Evolutionary conservation across 2,797 vertebrate genomes (phyloP), one percentile per base, ranked within the genome.

Genomic region (Eleutherodactylus coqui): DNA sequence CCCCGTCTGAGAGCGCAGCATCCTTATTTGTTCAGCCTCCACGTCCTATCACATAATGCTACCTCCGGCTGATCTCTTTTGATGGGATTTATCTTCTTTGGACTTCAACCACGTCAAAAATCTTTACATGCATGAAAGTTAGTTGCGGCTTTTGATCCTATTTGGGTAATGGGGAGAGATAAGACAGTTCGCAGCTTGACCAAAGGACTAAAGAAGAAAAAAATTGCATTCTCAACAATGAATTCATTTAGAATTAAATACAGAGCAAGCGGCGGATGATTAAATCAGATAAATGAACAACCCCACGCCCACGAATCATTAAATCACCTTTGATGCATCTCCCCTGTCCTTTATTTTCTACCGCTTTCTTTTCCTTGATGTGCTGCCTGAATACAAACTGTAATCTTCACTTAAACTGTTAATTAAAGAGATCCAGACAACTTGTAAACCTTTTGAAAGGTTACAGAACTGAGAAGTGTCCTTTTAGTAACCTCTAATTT

Each of bases 21-120:
- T 72, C 64, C 62, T 36, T 72, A 67, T 82, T 82, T 67, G 60
- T 70, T 77, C 55, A 84, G 34, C 73, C 8, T 67, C 83, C 83
- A 69, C 45, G 41, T 84, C 41, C 73, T 64, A 64, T 84, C 75
- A 70, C 45, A 85, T 85, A 64, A 27, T 29, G 27, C 72, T 41
- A 76, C 70, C 82, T 75, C 75, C 49, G 75, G 53, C 49, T 77
- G 83, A 85, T 79, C 49, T 78, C 84, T 73, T 79, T 85, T 85
- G 76, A 85, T 85, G 76, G 49, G 84, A 85, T 85, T 85, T 55
- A 85, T 85, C 64, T 79, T 19, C 58, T 53, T 85, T 78, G 62
- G 60, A 77, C 75, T 69, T 78, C 75, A 84, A 64, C 36, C 60
- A 79, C 55, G 27, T 79, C 62, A 85, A 55, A 77, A 78, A 85